Percentiles rank a stretch among this genome's conserved stretches.
Evolutionary conservation across 64 coral and sea anemone species (phyloP).

Genomic region (Montipora cactus): DNA sequence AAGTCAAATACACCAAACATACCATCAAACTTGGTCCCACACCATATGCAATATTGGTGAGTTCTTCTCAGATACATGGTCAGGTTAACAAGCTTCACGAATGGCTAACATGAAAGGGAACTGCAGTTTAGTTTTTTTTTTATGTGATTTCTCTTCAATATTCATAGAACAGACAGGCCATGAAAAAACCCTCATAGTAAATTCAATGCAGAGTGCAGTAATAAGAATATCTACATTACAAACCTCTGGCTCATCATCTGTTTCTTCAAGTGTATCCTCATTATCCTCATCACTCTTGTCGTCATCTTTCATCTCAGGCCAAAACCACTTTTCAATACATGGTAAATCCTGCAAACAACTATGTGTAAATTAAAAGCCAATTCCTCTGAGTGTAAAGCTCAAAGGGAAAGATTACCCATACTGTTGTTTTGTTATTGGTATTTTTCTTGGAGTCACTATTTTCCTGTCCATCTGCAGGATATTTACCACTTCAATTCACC

Average conservation of each 20-base stretch:
- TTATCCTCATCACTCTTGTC: constrained; percentile 49
- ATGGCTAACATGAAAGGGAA: constrained; percentile 48
- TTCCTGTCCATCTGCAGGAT: no score
- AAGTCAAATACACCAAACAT: not conserved
- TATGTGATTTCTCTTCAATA: not conserved
- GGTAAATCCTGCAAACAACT: constrained; percentile 51
- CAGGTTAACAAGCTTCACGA: constrained; percentile 80
- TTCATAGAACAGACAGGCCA: not conserved
- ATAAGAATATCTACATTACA: not conserved
- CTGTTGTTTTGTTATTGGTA: no score
- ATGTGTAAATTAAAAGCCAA: not conserved
- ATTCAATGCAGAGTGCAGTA: not conserved
- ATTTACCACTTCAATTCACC: no score
- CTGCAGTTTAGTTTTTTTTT: not conserved
- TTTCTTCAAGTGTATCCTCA: constrained; percentile 42
- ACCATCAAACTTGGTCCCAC: constrained; percentile 93
- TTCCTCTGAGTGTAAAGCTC: no score
- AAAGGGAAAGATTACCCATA: not conserved
- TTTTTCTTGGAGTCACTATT: no score
- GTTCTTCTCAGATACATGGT: constrained; percentile 85
- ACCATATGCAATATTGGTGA: constrained; percentile 98
- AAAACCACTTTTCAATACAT: constrained; percentile 81
- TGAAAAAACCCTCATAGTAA: no score
- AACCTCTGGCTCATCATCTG: constrained; percentile 67
- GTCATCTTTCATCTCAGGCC: constrained; percentile 63